Evolutionary conservation across 2,113 vertebrate species (phyloP), one percentile per base, ranked within the genome.

Genomic region (Podocnemis expansa): DNA sequence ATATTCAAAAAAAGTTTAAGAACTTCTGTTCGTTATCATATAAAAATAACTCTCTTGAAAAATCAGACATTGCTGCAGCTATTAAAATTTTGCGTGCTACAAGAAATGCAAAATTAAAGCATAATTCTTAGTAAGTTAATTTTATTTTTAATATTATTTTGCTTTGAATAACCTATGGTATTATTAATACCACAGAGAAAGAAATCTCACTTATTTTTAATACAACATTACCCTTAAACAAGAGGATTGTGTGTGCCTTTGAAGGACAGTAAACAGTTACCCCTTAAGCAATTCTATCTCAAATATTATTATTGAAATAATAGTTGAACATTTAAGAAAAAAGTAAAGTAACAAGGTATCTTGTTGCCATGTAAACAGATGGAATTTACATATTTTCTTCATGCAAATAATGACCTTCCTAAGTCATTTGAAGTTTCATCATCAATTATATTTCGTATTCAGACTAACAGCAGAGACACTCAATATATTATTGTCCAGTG

Each of bases 331-430:
- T 85, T 79, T 92, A 81, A 85, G 63, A 86, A 29, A 78, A 78
- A 92, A 90, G 70, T 87, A 90, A 93, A 94, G 60, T 52, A 94
- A 94, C n/a, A 83, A 21, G 73, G 3, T 89, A 75, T 78, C 84
- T 76, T 55, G n/a, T 56, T 85, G 51, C 73, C 89, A 60, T 51
- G 25, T 83, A 90, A 95, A 94, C 73, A 95, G 25, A 24, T 60
- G 51, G n/a, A 94, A 95, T 85, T 52, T 21, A 49, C 19, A 87
- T 93, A 90, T 94, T 83, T 96, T 93, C 73, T 63, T 85, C 47
- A n/a, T 31, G 24, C 45, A 95, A 93, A 89, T 83, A 96, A 95
- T 12, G 22, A 85, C 80, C 41, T 7, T 0, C 47, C 78, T 83
- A 90, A 80, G 89, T 90, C 1, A 94, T 76, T 19, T 87, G 17